Evolutionary conservation across 2,113 vertebrate genomes (phyloP).

Genomic region (Gymnocephalus cernua): DNA sequence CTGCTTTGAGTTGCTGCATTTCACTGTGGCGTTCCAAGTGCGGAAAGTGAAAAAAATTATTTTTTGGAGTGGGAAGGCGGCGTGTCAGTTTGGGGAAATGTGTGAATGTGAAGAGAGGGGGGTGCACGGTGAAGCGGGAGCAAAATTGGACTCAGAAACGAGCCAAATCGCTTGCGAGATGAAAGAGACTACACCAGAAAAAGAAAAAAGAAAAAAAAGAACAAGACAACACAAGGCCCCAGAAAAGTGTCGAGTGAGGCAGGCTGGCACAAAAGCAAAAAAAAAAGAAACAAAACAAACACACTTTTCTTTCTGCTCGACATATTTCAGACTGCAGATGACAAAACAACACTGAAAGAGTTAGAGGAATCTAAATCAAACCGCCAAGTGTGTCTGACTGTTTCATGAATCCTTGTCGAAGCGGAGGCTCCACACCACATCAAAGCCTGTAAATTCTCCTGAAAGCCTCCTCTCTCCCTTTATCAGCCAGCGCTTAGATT

Average conservation of each 20-base stretch:
- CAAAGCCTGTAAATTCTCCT: constrained; percentile 74
- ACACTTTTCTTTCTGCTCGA: constrained; percentile 61
- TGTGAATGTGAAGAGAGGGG: constrained; percentile 58
- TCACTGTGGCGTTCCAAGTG: constrained; percentile 46
- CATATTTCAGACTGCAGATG: constrained; percentile 71
- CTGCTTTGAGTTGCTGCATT: constrained; percentile 51
- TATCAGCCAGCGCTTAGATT: constrained; percentile 63
- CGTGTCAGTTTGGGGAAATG: constrained; percentile 68
- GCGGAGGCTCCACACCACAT: constrained; percentile 60
- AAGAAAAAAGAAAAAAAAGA: constrained; percentile 28
- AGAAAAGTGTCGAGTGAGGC: constrained; percentile 62
- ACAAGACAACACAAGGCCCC: constrained; percentile 54
- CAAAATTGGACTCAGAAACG: constrained; percentile 72
- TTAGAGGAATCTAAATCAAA: constrained; percentile 74
- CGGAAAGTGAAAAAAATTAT: constrained; percentile 66
- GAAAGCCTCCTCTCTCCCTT: constrained; percentile 66
- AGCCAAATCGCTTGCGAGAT: constrained; percentile 72
- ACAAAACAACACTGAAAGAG: constrained; percentile 68
- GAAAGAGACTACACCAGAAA: constrained; percentile 63
- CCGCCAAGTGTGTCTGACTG: constrained; percentile 65
- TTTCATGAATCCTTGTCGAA: constrained; percentile 68
- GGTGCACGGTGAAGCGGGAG: constrained; percentile 50
- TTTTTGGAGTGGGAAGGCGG: constrained; percentile 75
- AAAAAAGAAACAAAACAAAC: constrained; percentile 54
- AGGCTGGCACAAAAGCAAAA: constrained; percentile 46